A percentile compares a stretch with the other conserved stretches of the same genome.
phyloP scores from a whole-genome alignment of 2,888 invertebrate species.

The Pseudeuparius sepicola region DNA sequence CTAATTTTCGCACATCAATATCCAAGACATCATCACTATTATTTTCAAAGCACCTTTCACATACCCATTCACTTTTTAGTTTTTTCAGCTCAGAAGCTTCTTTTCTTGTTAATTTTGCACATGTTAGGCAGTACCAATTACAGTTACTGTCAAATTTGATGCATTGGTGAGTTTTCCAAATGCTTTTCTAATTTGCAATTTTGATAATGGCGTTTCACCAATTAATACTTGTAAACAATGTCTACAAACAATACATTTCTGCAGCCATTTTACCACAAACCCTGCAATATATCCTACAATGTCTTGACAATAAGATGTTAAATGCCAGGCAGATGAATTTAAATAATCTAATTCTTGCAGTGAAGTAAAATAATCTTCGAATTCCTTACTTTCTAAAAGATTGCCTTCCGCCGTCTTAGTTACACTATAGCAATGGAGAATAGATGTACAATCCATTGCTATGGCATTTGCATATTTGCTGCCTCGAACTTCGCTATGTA shows the following conservation, averaged over 20 bases:
- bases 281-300: conserved; percentile 6
- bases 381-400: neutral
- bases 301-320: neutral
- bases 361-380: neutral
- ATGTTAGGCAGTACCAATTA: too few species aligned
- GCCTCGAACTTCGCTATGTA: conserved; percentile 1
- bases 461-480: conserved; percentile 1
- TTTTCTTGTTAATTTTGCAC: too few species aligned
- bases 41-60: too few species aligned
- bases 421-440: conserved; percentile 1
- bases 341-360: neutral
- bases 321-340: neutral
- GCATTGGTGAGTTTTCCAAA: neutral
- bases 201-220: neutral
- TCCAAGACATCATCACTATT: too few species aligned
- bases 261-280: neutral
- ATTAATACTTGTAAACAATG: neutral
- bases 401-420: neutral
- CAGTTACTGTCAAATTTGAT: too few species aligned
- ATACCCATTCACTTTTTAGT: too few species aligned
- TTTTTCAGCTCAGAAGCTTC: too few species aligned
- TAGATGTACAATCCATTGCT: conserved; percentile 2
- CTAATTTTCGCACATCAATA: too few species aligned
- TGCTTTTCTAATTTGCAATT: neutral
- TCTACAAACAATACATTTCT: neutral